A percentile compares a stretch with the other conserved stretches of the same genome.
These are phyloP conservation scores for Biston betularia DNA, from an alignment of 2,888 invertebrate species.

Conservation along the genomic window DNA sequence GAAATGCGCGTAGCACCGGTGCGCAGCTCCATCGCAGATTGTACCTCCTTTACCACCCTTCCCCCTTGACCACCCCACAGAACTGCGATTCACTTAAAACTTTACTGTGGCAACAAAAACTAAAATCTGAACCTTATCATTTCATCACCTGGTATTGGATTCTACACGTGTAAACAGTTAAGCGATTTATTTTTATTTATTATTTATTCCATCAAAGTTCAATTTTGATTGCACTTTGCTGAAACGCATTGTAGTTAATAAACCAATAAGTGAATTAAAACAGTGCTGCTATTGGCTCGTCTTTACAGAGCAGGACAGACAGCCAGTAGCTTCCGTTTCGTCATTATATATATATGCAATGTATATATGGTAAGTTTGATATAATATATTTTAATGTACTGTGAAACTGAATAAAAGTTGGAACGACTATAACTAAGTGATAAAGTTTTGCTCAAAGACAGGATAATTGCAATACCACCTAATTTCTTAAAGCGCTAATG, in stretches of 20 bases:
- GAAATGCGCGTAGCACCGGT: background rate
- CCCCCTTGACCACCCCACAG: slow-evolving; percentile 1
- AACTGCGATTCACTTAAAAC: slow-evolving; percentile 16
- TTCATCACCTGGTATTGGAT: background rate
- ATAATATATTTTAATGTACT: too few relatives aligned
- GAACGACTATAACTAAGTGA: too few relatives aligned
- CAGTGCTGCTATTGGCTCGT: background rate
- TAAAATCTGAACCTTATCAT: background rate
- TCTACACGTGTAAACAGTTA: background rate
- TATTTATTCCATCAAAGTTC: background rate
- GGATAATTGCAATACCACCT: too few relatives aligned
- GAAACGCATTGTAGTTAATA: background rate
- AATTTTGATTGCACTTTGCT: background rate
- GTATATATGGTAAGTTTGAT: too few relatives aligned
- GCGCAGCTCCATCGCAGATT: background rate
- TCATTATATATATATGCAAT: too few relatives aligned
- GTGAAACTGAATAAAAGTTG: too few relatives aligned
- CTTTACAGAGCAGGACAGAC: background rate
- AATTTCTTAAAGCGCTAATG: too few relatives aligned
- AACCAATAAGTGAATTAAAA: background rate
- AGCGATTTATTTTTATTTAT: background rate
- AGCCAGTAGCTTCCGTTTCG: too few relatives aligned
- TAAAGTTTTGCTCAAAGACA: too few relatives aligned
- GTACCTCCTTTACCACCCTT: background rate
- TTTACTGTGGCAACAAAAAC: slow-evolving; percentile 14